Conservation (phyloP, 2,113 vertebrate genomes). For the Lasiurus cinereus region DNA sequence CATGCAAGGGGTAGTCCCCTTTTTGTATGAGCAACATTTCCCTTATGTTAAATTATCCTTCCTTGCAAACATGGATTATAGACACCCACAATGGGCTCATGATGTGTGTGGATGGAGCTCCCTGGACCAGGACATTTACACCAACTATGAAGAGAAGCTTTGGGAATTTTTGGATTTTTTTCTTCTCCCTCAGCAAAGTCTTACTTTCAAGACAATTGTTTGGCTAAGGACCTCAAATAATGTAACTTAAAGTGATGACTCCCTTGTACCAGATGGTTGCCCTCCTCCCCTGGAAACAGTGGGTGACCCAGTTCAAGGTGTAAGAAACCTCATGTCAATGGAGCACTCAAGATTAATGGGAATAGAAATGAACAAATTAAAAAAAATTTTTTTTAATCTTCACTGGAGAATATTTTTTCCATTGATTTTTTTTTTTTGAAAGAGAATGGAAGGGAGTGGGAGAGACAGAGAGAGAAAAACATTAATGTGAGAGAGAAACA, state of each 20-base stretch:
- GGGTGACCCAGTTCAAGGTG: neutral
- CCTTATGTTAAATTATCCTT: neutral
- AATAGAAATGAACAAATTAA: neutral
- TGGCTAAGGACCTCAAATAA: conserved; percentile 1
- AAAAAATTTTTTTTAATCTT: too few relatives aligned
- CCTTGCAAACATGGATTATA: neutral
- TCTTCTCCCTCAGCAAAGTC: neutral
- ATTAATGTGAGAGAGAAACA: too few relatives aligned
- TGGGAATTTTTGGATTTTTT: neutral
- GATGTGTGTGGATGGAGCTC: neutral
- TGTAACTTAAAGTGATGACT: neutral
- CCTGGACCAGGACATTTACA: neutral
- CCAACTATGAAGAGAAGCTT: neutral
- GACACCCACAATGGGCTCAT: neutral
- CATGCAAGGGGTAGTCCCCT: neutral
- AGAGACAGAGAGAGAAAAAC: too few relatives aligned
- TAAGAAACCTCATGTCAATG: neutral
- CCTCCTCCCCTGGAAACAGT: neutral
- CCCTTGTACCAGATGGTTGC: neutral
- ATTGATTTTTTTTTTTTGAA: too few relatives aligned
- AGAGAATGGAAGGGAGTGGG: too few relatives aligned
- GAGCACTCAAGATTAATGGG: neutral
- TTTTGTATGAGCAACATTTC: neutral
- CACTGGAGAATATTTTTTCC: too few relatives aligned
- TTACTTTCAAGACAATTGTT: neutral